A percentile compares a stretch with the other conserved stretches of the same genome.
Evolutionary conservation across 1,140 invertebrate species (phyloP).

Genomic region (Whitmania pigra): DNA sequence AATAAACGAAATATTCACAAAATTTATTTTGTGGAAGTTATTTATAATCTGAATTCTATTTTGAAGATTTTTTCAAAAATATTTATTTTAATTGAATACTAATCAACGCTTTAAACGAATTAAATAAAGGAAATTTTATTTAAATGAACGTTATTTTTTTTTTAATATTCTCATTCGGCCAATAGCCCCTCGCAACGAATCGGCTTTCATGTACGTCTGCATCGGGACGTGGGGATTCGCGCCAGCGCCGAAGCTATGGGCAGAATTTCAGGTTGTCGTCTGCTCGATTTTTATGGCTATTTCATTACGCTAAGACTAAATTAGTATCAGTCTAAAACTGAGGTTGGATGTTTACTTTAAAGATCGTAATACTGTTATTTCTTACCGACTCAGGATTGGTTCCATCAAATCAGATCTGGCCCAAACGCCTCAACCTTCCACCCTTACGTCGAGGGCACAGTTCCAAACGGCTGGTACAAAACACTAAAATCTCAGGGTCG

Average conservation of each 20-base stretch:
- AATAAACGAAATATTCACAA: no score
- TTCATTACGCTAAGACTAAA: no score
- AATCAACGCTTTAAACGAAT: no score
- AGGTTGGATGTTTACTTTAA: not conserved
- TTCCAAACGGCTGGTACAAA: slow-evolving; percentile 10
- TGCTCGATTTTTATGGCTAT: no score
- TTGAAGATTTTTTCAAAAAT: no score
- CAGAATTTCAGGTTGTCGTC: slow-evolving; percentile 18
- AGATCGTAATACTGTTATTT: not conserved
- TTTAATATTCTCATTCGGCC: not conserved
- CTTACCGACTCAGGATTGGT: not conserved
- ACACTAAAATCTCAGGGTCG: not conserved
- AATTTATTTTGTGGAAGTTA: no score
- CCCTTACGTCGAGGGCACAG: slow-evolving; percentile 1
- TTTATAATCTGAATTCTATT: no score
- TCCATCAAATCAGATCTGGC: not conserved
- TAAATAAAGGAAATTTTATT: no score
- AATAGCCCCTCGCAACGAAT: slow-evolving; percentile 14
- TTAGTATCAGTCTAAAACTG: no score
- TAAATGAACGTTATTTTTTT: no score
- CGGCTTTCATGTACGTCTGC: slow-evolving; percentile 19
- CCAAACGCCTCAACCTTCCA: not conserved
- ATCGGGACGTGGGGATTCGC: slow-evolving; percentile 22
- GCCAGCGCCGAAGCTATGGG: slow-evolving; percentile 19
- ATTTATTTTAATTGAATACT: no score